Evolutionary conservation across 2,888 invertebrate genomes (phyloP).

Genomic region (Julus scandinavius): DNA sequence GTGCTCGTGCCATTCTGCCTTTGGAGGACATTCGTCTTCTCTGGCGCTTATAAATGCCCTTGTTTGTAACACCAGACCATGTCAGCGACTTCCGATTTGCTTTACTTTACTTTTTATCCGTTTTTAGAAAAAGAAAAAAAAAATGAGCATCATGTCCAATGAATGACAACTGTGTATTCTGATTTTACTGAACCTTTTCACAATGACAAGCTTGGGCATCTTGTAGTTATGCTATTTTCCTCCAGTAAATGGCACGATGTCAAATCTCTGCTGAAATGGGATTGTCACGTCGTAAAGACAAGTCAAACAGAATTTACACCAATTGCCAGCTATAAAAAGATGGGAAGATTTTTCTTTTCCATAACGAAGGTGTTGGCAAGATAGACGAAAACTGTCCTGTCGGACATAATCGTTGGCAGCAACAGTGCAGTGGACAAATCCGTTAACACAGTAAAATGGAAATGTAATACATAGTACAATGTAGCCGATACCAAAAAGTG

Average conservation of each 20-base stretch:
- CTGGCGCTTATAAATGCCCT: neutral
- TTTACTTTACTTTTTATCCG: neutral
- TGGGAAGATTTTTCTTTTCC: too few species aligned
- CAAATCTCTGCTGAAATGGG: neutral
- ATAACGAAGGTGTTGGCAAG: too few species aligned
- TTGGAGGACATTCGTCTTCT: neutral
- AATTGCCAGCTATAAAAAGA: too few species aligned
- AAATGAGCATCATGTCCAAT: neutral
- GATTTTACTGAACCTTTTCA: neutral
- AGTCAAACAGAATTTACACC: neutral
- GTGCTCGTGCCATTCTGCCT: neutral
- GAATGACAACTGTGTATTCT: neutral
- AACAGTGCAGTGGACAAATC: too few species aligned
- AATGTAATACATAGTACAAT: too few species aligned
- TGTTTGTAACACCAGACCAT: neutral
- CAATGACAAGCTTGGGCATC: neutral
- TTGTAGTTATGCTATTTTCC: neutral
- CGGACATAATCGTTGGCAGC: too few species aligned
- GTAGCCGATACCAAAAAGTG: too few species aligned
- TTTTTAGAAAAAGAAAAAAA: neutral
- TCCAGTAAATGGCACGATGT: neutral
- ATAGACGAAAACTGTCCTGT: too few species aligned
- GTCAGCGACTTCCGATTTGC: constrained; percentile 14
- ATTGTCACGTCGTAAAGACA: neutral
- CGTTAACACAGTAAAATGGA: too few species aligned